Base-by-base conservation (phyloP, 1,140 invertebrate species). In the Hyles vespertilio region DNA sequence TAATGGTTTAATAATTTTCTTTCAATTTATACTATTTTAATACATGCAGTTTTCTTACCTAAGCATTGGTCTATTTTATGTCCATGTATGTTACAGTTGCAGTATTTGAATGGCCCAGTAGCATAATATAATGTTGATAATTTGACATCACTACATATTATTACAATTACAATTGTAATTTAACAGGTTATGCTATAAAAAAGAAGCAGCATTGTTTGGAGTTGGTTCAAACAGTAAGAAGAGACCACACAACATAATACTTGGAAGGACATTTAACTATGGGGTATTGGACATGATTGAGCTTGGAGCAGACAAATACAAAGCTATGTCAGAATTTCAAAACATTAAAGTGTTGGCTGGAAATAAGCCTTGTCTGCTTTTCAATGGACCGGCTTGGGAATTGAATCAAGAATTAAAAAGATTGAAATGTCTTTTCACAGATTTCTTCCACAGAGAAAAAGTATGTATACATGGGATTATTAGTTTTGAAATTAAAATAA, bases 261-360 rank as follows among this genome's bases (percentile, higher is more conserved):
- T 99, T 60, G 97, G 96, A 3, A 91, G 98, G 68, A 94, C 96
- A 69, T 99, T 94, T 89, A 96, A 99, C 87, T 92, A 95, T 73
- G 94, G 95, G 51, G 83, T 99, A 33, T 89, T 99, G 46, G 98
- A 99, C 79, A 99, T 99, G 97, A 92, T 98, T 70, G 98, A 99
- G 91, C 92, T 99, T 62, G 96, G 96, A 22, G 91, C 99, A 11
- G 94, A 96, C 63, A 93, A 95, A 49, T 98, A 94, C 77, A 93
- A 93, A 87, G 89, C 93, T 7, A 90, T 98, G 75, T 84, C 92
- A 49, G 94, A 96, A 40, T 97, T 98, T 70, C 93, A 95, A 77
- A 92, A 91, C 54, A 92, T 93, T 32, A 98, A 98, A 89, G 93
- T 97, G 32, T 73, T 94, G 2, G 80, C 92, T 33, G 97, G 96